Evolutionary conservation across 2,888 invertebrate species (phyloP).

Genomic region (Galeruca laticollis): DNA sequence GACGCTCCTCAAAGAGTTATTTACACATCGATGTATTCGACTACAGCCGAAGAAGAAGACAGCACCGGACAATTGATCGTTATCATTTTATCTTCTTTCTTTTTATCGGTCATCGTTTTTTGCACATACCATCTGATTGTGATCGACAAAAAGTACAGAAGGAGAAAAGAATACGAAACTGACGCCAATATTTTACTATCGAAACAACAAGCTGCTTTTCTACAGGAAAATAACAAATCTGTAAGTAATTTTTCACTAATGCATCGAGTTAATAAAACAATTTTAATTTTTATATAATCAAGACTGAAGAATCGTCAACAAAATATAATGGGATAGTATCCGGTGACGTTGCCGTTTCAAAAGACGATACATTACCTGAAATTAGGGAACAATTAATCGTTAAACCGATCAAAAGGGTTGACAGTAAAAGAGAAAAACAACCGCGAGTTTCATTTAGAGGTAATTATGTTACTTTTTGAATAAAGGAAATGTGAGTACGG

Average conservation of each 20-base stretch:
- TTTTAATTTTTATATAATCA: constrained; percentile 23
- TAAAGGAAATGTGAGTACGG: background rate
- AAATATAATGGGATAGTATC: constrained; percentile 63
- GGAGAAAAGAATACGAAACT: constrained; percentile 79
- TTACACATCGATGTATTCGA: constrained; percentile 81
- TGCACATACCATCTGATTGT: constrained; percentile 81
- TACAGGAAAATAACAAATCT: constrained; percentile 68
- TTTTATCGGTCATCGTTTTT: constrained; percentile 77
- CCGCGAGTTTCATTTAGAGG: constrained; percentile 72
- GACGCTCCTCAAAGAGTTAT: constrained; percentile 83
- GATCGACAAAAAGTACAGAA: constrained; percentile 80
- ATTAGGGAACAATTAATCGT: constrained; percentile 50
- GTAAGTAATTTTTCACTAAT: too few relatives aligned
- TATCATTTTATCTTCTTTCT: constrained; percentile 81
- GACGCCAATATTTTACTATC: constrained; percentile 81
- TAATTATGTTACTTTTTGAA: constrained; percentile 53
- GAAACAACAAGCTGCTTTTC: constrained; percentile 78
- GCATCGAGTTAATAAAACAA: too few relatives aligned
- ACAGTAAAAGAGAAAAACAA: constrained; percentile 63
- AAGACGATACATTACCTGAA: constrained; percentile 43
- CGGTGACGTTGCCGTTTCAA: constrained; percentile 47
- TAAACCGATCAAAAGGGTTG: constrained; percentile 53
- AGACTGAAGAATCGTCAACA: constrained; percentile 38
- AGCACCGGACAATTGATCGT: constrained; percentile 83
- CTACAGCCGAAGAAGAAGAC: constrained; percentile 82